Percentiles rank a stretch among this genome's conserved stretches.
These are phyloP conservation scores for Pagetopsis macropterus DNA, from an alignment of 2,797 vertebrate species.

Conservation along the genomic window DNA sequence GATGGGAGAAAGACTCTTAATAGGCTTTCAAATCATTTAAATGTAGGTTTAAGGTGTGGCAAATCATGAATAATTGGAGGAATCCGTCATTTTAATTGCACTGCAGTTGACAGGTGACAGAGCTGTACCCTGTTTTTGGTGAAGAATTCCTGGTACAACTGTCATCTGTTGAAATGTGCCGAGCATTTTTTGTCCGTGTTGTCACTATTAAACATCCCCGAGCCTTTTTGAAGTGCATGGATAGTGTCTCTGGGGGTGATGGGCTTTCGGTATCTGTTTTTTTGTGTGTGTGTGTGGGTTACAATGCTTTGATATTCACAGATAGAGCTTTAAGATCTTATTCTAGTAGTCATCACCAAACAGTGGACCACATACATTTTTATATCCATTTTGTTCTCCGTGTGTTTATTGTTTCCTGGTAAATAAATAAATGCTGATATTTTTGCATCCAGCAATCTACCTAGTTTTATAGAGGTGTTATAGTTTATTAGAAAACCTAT, in stretches of 20 bases:
- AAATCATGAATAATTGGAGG: constrained; percentile 38
- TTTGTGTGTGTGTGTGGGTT: constrained; percentile 33
- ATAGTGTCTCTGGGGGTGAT: constrained; percentile 55
- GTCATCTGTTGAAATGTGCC: constrained; percentile 54
- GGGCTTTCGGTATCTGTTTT: constrained; percentile 32
- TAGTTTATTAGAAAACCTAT: background rate
- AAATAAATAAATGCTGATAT: background rate
- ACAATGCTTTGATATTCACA: constrained; percentile 51
- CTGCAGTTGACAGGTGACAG: constrained; percentile 34
- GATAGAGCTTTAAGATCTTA: constrained; percentile 43
- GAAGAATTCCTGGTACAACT: constrained; percentile 49
- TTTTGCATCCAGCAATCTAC: constrained; percentile 6
- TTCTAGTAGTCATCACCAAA: constrained; percentile 42
- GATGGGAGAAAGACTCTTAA: constrained; percentile 27
- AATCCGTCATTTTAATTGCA: constrained; percentile 45
- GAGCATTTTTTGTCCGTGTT: constrained; percentile 63
- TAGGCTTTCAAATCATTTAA: constrained; percentile 27
- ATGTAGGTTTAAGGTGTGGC: constrained; percentile 20
- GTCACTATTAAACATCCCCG: constrained; percentile 64
- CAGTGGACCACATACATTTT: constrained; percentile 19
- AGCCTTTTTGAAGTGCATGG: constrained; percentile 71
- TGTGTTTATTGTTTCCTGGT: constrained; percentile 4
- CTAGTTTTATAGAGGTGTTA: background rate
- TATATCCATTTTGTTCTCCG: constrained; percentile 18
- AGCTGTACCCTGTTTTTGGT: constrained; percentile 39